Conservation (phyloP, 2,113 vertebrate species). For the Triplophysa siluroides region DNA sequence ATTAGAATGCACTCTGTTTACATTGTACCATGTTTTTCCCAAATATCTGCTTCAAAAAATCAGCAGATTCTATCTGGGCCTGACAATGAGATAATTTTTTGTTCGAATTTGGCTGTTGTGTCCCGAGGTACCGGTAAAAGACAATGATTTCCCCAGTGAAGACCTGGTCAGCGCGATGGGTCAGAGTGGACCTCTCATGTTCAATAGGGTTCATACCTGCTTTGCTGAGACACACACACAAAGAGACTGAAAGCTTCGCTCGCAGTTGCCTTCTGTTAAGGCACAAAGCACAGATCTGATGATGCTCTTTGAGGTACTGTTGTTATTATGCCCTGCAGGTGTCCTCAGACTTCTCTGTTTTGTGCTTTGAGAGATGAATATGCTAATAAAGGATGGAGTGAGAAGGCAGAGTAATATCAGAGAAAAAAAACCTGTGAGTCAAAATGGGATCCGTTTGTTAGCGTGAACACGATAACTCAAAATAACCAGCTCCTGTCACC, state of each 20-base stretch:
- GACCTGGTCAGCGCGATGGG: constrained; percentile 49
- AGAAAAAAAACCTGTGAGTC: constrained; percentile 69
- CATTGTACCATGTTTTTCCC: too few relatives aligned
- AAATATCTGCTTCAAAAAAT: too few relatives aligned
- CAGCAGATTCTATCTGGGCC: too few relatives aligned
- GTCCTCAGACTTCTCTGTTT: constrained; percentile 44
- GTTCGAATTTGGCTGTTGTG: constrained; percentile 27
- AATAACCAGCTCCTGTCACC: constrained; percentile 39
- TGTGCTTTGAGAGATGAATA: constrained; percentile 72
- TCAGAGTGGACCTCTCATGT: constrained; percentile 70
- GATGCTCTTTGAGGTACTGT: constrained; percentile 61
- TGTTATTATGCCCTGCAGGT: constrained; percentile 51
- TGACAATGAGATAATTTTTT: constrained; percentile 9
- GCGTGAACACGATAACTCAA: constrained; percentile 31
- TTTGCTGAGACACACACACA: constrained; percentile 67
- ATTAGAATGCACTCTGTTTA: too few relatives aligned
- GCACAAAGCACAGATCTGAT: constrained; percentile 73
- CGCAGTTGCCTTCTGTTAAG: constrained; percentile 76
- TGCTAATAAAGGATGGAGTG: constrained; percentile 59
- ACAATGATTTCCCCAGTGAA: constrained; percentile 38
- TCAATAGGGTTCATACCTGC: constrained; percentile 85
- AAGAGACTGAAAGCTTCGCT: constrained; percentile 69
- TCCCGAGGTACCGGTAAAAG: constrained; percentile 26
- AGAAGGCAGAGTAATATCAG: constrained; percentile 78
- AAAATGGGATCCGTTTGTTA: constrained; percentile 68